Percentiles rank a stretch among this genome's conserved stretches.
Evolutionary conservation across 2,113 vertebrate species (phyloP).

Genomic region (Cephalopterus ornatus): DNA sequence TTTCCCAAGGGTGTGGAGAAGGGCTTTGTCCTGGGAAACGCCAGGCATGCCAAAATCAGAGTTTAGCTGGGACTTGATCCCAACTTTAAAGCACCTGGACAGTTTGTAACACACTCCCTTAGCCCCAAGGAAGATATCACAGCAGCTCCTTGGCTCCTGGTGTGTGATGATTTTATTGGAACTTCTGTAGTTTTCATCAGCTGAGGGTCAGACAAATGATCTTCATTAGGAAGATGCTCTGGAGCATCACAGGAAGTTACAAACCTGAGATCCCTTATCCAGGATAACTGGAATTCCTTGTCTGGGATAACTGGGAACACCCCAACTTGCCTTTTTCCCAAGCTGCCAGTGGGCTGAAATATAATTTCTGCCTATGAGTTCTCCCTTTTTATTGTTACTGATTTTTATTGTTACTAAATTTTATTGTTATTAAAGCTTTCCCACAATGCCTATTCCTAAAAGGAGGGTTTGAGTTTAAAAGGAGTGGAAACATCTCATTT

Average conservation of each 20-base stretch:
- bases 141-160: neutral
- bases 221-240: neutral
- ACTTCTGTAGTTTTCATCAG: neutral
- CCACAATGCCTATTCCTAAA: neutral
- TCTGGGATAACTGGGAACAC: neutral
- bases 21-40: neutral
- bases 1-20: neutral
- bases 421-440: neutral
- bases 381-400: neutral
- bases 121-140: neutral
- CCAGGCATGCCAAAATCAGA: fast-evolving
- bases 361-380: neutral
- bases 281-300: neutral
- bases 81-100: neutral
- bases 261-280: neutral
- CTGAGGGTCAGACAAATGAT: neutral
- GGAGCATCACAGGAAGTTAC: neutral
- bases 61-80: neutral
- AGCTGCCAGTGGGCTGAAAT: neutral
- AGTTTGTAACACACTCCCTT: neutral
- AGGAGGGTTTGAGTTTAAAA: neutral
- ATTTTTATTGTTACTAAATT: neutral
- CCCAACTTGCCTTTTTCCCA: neutral
- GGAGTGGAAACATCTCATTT: neutral
- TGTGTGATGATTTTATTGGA: neutral